Conservation (phyloP, 1,140 invertebrate genomes). For the Leptinotarsa texana region DNA sequence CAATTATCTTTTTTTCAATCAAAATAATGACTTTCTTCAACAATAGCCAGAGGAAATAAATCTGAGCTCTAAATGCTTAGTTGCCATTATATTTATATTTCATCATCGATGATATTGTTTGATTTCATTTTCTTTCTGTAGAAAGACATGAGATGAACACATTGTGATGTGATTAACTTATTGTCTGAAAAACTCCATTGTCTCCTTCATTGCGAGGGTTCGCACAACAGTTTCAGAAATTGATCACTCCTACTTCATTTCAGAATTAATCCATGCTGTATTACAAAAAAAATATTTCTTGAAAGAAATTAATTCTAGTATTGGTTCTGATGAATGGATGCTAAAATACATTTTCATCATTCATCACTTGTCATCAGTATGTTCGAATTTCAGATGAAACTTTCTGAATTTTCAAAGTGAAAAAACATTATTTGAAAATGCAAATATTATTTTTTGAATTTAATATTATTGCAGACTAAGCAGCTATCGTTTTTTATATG, state of each 20-base stretch:
- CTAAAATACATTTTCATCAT: too few relatives aligned
- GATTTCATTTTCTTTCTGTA: constrained; percentile 49
- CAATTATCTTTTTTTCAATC: too few relatives aligned
- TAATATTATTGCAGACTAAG: too few relatives aligned
- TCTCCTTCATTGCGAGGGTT: constrained; percentile 33
- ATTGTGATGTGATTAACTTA: constrained; percentile 30
- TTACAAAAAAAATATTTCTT: background rate
- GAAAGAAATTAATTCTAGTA: background rate
- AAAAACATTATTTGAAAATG: too few relatives aligned
- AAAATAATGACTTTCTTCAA: constrained; percentile 37
- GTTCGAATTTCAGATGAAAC: too few relatives aligned
- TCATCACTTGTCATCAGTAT: too few relatives aligned
- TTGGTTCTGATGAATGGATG: background rate
- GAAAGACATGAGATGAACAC: constrained; percentile 43
- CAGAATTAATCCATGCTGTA: constrained; percentile 42
- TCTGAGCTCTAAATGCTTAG: constrained; percentile 39
- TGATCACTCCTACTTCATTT: constrained; percentile 38
- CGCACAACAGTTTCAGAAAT: constrained; percentile 34
- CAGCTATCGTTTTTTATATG: too few relatives aligned
- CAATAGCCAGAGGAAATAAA: constrained; percentile 47
- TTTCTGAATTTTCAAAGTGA: too few relatives aligned
- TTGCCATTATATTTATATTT: constrained; percentile 40
- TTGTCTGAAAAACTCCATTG: constrained; percentile 42
- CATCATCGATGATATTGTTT: constrained; percentile 49
- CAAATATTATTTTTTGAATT: too few relatives aligned